Evolutionary conservation across 2,797 vertebrate species (phyloP).

Genomic region (Paguma larvata): DNA sequence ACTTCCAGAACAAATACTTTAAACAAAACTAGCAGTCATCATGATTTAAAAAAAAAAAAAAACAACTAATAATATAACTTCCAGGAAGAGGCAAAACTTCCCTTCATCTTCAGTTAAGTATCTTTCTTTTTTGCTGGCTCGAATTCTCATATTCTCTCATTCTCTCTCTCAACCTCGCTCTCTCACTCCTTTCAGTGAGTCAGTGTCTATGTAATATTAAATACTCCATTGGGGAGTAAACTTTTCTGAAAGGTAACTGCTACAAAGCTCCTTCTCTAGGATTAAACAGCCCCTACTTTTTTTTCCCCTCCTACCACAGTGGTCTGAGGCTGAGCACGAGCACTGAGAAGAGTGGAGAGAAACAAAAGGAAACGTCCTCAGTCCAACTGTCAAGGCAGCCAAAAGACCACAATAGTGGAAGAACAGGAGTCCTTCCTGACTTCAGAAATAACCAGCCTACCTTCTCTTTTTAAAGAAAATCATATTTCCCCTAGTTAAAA

Average conservation of each 20-base stretch:
- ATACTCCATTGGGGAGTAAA: conserved; percentile 93
- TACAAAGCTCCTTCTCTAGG: conserved; percentile 84
- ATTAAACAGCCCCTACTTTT: conserved; percentile 89
- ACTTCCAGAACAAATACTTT: conserved; percentile 88
- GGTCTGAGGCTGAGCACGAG: conserved; percentile 84
- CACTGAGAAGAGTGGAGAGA: conserved; percentile 79
- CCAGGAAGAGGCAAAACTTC: conserved; percentile 83
- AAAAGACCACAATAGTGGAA: conserved; percentile 89
- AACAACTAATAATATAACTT: conserved; percentile 83
- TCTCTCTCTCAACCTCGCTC: conserved; percentile 63
- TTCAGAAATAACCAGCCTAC: conserved; percentile 90
- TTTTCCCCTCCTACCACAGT: conserved; percentile 84
- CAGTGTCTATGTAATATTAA: conserved; percentile 91
- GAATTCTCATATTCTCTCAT: conserved; percentile 71
- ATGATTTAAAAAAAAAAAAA: conserved; percentile 56
- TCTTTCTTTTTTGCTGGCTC: conserved; percentile 74
- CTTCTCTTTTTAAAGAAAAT: conserved; percentile 87
- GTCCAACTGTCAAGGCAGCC: conserved; percentile 91
- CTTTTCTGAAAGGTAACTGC: conserved; percentile 92
- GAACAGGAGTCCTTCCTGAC: conserved; percentile 90
- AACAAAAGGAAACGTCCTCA: conserved; percentile 84
- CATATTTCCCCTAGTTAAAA: conserved; percentile 71
- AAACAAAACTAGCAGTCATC: conserved; percentile 89
- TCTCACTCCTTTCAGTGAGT: conserved; percentile 87
- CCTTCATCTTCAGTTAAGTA: conserved; percentile 84